Evolutionary conservation across 2,888 invertebrate species (phyloP).

Genomic region (Drosophila suboccidentalis): DNA sequence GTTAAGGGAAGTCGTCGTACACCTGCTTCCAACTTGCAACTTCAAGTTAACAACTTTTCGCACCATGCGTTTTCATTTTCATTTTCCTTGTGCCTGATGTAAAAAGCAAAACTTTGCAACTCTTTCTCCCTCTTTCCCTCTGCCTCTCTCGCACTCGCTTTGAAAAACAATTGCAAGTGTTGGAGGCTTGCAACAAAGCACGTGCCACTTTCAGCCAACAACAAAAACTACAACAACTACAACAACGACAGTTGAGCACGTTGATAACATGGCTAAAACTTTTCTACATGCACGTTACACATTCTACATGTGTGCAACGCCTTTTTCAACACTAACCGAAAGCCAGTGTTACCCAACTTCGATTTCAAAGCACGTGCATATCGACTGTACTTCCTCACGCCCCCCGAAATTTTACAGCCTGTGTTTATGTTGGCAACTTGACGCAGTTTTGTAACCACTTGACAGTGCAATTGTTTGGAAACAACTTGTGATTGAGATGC

Average conservation of each 20-base stretch:
- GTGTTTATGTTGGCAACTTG: constrained; percentile 57
- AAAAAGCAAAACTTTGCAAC: constrained; percentile 67
- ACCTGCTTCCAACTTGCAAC: constrained; percentile 23
- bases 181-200: constrained; percentile 68
- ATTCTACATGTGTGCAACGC: constrained; percentile 46
- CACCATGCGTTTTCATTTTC: constrained; percentile 67
- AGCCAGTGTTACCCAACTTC: constrained; percentile 52
- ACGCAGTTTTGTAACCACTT: constrained; percentile 81
- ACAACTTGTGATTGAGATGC: constrained; percentile 74
- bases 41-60: constrained; percentile 63
- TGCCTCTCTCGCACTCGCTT: not conserved
- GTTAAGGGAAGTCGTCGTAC: not conserved
- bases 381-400: constrained; percentile 37
- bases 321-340: constrained; percentile 62
- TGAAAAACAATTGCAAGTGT: constrained; percentile 38
- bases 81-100: constrained; percentile 46
- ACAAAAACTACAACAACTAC: constrained; percentile 39
- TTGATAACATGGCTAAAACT: constrained; percentile 76
- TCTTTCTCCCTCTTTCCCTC: not conserved
- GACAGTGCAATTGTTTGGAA: constrained; percentile 84
- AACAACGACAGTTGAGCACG: constrained; percentile 44
- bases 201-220: constrained; percentile 71
- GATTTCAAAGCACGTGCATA: constrained; percentile 75
- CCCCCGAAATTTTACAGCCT: not conserved
- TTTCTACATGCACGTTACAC: constrained; percentile 51